Evolutionary conservation across 2,888 invertebrate genomes (phyloP), one percentile per base, ranked within the genome.

Genomic region (Tiphia femorata): DNA sequence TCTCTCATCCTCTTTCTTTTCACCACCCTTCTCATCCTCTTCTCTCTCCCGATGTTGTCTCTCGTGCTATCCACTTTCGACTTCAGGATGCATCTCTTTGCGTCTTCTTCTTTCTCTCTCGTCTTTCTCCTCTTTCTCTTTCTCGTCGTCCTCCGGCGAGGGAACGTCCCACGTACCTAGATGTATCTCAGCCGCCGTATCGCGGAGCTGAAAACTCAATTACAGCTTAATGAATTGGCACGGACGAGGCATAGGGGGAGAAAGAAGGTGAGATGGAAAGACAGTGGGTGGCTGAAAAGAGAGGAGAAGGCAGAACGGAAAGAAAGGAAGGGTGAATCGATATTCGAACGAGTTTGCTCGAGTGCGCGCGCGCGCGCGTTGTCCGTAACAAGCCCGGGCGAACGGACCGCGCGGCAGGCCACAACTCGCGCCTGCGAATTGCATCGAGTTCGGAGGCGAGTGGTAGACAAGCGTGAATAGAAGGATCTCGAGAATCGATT

Each of bases 151-250:
- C 21, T 29, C 41, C 42, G 10, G 21, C 35, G 19, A n/a, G 20
- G 21, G 50, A 42, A 44, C 58, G 48, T 64, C 60, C 58, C 50
- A 59, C 72, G 67, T 74, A 73, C 72, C 67, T 74, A 73, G 75
- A 68, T 75, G 73, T 79, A 79, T 79, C 77, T 78, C 64, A 70
- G 69, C 56, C 64, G 60, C 67, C 72, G 78, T 80, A 80, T 79
- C 79, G 76, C 70, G 63, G 70, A 79, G 79, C 77, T 82, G 82
- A 82, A 82, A 82, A 82, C 82, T 82, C 82, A 82, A 82, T 82
- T 82, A 82, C 77, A 75, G 77, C 80, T 78, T 82, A 82, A 82
- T 82, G 82, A 82, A 82, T 82, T 82, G 80, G 77, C 72, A 50
- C 56, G 64, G 56, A 60, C 60, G 62, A 37, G 47, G n/a, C n/a